A percentile compares a stretch with the other conserved stretches of the same genome.
phyloP scores from a whole-genome alignment of 2,888 invertebrate species.

The Schizotus pectinicornis region DNA sequence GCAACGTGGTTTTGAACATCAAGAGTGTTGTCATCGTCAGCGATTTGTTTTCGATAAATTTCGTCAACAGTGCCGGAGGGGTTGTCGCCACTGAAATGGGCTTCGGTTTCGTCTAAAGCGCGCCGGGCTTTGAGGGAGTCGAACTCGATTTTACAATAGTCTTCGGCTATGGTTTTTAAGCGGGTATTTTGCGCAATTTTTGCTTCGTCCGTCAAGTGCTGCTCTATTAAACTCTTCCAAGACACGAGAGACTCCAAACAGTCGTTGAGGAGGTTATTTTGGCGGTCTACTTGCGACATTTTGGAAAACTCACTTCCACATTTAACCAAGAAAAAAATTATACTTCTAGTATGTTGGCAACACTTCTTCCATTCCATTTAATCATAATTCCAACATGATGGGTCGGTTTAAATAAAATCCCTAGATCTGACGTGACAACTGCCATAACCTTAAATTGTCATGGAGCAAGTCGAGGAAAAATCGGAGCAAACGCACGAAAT shows the following conservation, averaged over 20 bases:
- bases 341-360: too few species aligned
- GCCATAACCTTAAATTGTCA: neutral
- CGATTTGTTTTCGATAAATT: neutral
- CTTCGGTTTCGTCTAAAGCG: slow-evolving; percentile 37
- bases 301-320: too few species aligned
- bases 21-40: slow-evolving; percentile 22
- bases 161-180: slow-evolving; percentile 34
- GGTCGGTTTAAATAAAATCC: too few species aligned
- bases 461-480: slow-evolving; percentile 3
- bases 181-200: slow-evolving; percentile 21
- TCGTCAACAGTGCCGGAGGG: slow-evolving; percentile 27
- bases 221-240: slow-evolving; percentile 37
- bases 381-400: too few species aligned
- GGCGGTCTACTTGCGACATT: too few species aligned
- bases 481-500: slow-evolving; percentile 50
- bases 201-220: slow-evolving; percentile 33
- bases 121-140: slow-evolving; percentile 31
- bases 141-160: slow-evolving; percentile 39
- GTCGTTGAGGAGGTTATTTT: slow-evolving; percentile 28
- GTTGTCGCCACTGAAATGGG: slow-evolving; percentile 29
- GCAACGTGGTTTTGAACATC: slow-evolving; percentile 35
- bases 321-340: too few species aligned
- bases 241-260: slow-evolving; percentile 36
- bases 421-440: too few species aligned
- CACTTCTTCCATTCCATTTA: too few species aligned